phyloP scores from a whole-genome alignment of 2,797 vertebrate genomes.

The Podargus strigoides region DNA sequence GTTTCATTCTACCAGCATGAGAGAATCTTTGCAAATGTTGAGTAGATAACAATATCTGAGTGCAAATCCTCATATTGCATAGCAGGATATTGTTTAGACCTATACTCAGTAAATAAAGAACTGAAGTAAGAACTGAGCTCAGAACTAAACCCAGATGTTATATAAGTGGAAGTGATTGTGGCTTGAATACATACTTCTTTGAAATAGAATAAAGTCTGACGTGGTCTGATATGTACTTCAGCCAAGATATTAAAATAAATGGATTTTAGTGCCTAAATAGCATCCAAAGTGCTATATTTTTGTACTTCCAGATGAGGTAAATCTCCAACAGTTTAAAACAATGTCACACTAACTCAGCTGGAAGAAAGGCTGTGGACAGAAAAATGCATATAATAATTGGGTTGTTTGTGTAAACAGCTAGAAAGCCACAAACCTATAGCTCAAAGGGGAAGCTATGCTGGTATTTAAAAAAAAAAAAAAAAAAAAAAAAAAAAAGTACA shows the following conservation, averaged over 20 bases:
- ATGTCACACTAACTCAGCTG: neutral
- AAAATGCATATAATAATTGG: neutral
- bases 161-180: neutral
- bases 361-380: neutral
- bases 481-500: neutral
- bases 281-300: neutral
- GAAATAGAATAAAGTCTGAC: neutral
- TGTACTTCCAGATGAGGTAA: neutral
- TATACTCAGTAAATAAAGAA: neutral
- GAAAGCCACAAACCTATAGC: neutral
- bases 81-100: neutral
- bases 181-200: neutral
- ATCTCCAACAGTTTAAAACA: neutral
- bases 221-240: neutral
- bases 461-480: too few relatives aligned
- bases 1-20: neutral
- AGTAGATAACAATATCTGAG: neutral
- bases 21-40: neutral
- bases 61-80: neutral
- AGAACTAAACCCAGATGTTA: neutral
- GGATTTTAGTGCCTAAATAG: neutral
- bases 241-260: neutral
- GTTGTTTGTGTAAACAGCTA: neutral
- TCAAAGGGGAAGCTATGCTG: neutral
- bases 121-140: neutral